Base-by-base conservation (phyloP, 2,888 invertebrate genomes). In the Julus scanicus region DNA sequence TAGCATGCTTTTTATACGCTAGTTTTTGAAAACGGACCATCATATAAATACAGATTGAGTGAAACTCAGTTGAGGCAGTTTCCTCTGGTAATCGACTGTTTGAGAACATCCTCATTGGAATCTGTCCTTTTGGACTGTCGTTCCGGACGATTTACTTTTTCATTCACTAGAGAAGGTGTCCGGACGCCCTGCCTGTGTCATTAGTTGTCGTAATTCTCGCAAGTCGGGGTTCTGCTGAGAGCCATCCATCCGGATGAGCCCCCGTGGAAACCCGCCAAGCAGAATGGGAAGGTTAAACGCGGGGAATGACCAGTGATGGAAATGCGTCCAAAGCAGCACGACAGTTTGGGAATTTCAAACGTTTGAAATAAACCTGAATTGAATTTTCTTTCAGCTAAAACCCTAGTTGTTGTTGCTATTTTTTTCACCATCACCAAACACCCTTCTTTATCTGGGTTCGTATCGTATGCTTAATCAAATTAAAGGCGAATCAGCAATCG, bases 211-310 rank as follows among this genome's bases (percentile, higher is more conserved):
- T 15, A 53, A 53, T 63, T 63, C 63, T 63, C 3, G 8, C n/a
- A 5, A n/a, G 63, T 63, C 63, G n/a, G n/a, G 63, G n/a, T 2
- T 6, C 13, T 17, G 17, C n/a, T 5, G 2, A 2, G n/a, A 2
- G 63, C n/a, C n/a, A n/a, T 63, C 53, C 63, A 63, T 63, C 63
- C 63, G 63, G 63, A 63, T 63, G 63, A 63, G 63, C n/a, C 63
- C 2, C 2, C 3, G n/a, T 6, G 15, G 15, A 15, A 63, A 5
- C n/a, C n/a, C n/a, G 2, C 20, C n/a, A 63, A 11, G 63, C 63
- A 63, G 63, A 63, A 63, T n/a, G n/a, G n/a, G 63, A n/a, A 63
- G 63, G 63, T 63, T n/a, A 63, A 63, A 63, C 20, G 63, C 13
- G 63, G 63, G 8, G 11, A 63, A 13, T 63, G 63, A n/a, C n/a